Conservation (phyloP, 2,797 vertebrate species). For the Diplodus sargus region DNA sequence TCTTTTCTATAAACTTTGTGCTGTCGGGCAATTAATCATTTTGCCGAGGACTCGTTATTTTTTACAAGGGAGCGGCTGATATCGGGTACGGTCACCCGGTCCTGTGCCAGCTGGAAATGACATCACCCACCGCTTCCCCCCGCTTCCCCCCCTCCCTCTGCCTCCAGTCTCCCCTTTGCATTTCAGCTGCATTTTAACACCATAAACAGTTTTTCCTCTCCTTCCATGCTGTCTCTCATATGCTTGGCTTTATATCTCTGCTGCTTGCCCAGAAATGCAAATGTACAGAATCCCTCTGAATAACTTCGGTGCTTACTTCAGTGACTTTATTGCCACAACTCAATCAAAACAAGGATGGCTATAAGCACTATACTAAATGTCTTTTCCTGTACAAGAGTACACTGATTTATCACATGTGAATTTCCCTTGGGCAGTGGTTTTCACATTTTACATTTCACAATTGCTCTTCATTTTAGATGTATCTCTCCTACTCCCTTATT, state of each 20-base stretch:
- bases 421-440: not conserved
- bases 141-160: not conserved
- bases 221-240: constrained; percentile 20
- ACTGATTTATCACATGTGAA: not conserved
- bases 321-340: constrained; percentile 10
- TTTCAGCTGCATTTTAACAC: constrained; percentile 21
- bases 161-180: not conserved
- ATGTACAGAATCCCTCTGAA: constrained; percentile 23
- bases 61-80: constrained; percentile 63
- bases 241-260: constrained; percentile 15
- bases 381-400: not conserved
- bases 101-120: constrained; percentile 62
- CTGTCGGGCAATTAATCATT: constrained; percentile 71
- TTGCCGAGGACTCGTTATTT: constrained; percentile 55
- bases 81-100: constrained; percentile 46
- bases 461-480: not conserved
- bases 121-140: constrained; percentile 35
- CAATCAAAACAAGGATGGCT: not conserved
- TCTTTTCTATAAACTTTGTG: constrained; percentile 67
- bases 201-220: constrained; percentile 38
- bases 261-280: constrained; percentile 29
- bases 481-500: not conserved
- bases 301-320: not conserved
- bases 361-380: not conserved
- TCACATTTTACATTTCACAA: not conserved